phyloP scores from a whole-genome alignment of 2,113 vertebrate genomes.

The Malurus elegans region DNA sequence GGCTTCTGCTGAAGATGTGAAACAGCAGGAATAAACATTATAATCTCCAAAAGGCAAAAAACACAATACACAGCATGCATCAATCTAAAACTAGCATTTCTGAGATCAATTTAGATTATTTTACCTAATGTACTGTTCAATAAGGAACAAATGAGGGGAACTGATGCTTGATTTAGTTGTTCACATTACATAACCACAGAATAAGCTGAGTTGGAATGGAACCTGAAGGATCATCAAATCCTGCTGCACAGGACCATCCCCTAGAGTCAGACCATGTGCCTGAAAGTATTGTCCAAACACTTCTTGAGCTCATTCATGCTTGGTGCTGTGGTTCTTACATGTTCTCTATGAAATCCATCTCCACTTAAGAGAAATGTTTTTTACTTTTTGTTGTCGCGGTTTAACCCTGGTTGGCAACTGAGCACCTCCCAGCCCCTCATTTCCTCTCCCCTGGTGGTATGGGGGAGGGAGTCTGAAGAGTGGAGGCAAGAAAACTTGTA shows the following conservation, averaged over 20 bases:
- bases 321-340: not conserved
- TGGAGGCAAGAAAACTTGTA: not conserved
- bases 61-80: not conserved
- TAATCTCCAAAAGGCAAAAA: not conserved
- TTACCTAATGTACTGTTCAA: not conserved
- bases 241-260: not conserved
- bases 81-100: not conserved
- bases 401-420: not conserved
- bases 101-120: not conserved
- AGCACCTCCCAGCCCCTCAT: not conserved
- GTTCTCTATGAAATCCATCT: not conserved
- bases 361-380: not conserved
- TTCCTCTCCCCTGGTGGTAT: not conserved
- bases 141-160: not conserved
- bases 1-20: not conserved
- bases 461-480: not conserved
- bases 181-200: not conserved
- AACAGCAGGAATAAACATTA: not conserved
- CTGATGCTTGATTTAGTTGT: not conserved
- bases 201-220: not conserved
- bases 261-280: not conserved
- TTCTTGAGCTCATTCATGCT: not conserved
- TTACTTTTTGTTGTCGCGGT: not conserved
- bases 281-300: not conserved
- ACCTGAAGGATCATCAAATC: not conserved